These are phyloP conservation scores for Ophioninae sp. DNA, from an alignment of 2,888 invertebrate genomes.

Conservation along the genomic window DNA sequence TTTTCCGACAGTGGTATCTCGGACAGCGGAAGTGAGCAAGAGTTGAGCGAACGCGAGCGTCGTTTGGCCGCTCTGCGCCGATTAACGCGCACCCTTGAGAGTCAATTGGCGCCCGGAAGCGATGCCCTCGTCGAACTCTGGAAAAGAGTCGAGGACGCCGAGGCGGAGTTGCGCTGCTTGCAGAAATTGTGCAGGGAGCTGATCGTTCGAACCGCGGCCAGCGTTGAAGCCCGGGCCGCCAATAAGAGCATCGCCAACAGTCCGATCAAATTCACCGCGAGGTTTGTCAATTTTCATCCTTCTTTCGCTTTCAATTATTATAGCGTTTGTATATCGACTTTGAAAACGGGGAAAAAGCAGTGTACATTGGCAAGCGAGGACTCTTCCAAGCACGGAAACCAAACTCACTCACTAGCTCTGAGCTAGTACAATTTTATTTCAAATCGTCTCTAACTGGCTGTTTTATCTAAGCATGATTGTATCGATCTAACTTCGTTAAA, in stretches of 20 bases:
- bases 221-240: slow-evolving; percentile 77
- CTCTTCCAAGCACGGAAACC: no score
- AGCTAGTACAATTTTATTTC: no score
- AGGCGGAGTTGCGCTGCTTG: slow-evolving; percentile 86
- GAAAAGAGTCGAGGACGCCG: slow-evolving; percentile 87
- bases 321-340: neutral
- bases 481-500: no score
- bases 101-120: slow-evolving; percentile 86
- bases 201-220: slow-evolving; percentile 83
- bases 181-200: slow-evolving; percentile 88
- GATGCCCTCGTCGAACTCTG: slow-evolving; percentile 85
- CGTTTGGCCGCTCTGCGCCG: slow-evolving; percentile 86
- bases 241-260: slow-evolving; percentile 58
- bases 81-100: slow-evolving; percentile 86
- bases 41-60: slow-evolving; percentile 85
- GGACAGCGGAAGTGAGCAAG: slow-evolving; percentile 88
- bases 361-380: neutral
- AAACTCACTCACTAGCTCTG: no score
- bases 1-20: slow-evolving; percentile 91
- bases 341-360: neutral
- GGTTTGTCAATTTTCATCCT: slow-evolving; percentile 35
- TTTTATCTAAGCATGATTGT: no score
- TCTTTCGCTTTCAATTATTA: neutral
- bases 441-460: no score
- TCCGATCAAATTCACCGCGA: slow-evolving; percentile 60